Conservation (phyloP, 2,797 vertebrate species). For the Cryptoprocta ferox region DNA sequence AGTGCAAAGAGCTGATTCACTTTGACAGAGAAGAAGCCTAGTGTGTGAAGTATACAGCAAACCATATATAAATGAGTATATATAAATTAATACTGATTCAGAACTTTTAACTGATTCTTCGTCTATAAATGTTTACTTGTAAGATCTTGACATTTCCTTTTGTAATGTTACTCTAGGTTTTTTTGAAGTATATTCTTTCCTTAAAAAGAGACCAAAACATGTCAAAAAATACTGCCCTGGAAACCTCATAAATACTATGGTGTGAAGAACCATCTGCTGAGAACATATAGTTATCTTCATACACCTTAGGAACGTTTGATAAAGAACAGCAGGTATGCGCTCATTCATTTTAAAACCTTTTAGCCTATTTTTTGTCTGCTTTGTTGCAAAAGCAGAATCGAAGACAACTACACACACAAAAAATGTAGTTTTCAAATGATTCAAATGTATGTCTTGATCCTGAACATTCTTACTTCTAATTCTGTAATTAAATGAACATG, state of each 20-base stretch:
- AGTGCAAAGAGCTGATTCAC: neutral
- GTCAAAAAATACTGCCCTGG: slow-evolving; percentile 4
- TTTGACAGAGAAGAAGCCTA: neutral
- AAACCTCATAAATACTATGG: neutral
- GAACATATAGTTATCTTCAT: neutral
- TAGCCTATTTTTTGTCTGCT: neutral
- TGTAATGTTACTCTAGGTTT: slow-evolving; percentile 63
- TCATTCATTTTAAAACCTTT: neutral
- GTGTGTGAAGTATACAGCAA: neutral
- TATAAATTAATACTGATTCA: neutral
- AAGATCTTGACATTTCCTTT: slow-evolving; percentile 32
- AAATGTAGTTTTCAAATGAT: neutral
- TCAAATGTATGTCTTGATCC: neutral
- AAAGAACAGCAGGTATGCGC: neutral
- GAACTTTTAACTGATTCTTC: neutral
- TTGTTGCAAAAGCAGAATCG: slow-evolving; percentile 1
- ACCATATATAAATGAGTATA: neutral
- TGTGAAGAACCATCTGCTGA: neutral
- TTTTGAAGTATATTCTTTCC: slow-evolving; percentile 59
- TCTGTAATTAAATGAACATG: neutral
- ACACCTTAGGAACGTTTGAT: neutral
- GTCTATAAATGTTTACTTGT: neutral
- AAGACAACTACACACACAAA: neutral
- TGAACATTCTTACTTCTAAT: neutral
- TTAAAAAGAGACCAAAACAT: slow-evolving; percentile 57